Conservation (phyloP, 2,888 invertebrate species). For the Chelonus formosanus region DNA sequence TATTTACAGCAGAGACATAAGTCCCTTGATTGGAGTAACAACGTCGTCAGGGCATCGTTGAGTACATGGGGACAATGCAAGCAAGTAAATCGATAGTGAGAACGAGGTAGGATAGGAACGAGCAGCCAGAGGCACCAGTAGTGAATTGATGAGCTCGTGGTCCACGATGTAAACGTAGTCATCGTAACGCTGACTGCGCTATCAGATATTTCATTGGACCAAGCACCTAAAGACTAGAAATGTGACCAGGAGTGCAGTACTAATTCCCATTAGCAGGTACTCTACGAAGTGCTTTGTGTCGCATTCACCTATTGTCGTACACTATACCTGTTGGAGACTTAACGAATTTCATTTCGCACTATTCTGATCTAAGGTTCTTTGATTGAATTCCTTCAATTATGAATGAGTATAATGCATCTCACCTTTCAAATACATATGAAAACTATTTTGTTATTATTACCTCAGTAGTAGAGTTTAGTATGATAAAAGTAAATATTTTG, state of each 20-base stretch:
- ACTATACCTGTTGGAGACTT: constrained; percentile 10
- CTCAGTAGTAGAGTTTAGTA: no score
- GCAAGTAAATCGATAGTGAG: constrained; percentile 30
- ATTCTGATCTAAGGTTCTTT: constrained; percentile 9
- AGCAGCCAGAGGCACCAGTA: constrained; percentile 24
- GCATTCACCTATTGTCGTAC: not conserved
- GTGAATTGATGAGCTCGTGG: constrained; percentile 49
- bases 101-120: constrained; percentile 24
- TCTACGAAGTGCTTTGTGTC: constrained; percentile 23
- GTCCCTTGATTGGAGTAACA: constrained; percentile 23
- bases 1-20: constrained; percentile 15
- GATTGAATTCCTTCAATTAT: not conserved
- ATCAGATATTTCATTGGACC: constrained; percentile 54
- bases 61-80: constrained; percentile 28
- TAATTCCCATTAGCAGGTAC: constrained; percentile 51
- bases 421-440: no score
- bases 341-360: not conserved
- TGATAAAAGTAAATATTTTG: no score
- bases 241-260: constrained; percentile 38
- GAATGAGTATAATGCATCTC: no score
- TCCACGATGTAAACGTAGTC: constrained; percentile 52
- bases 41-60: constrained; percentile 13
- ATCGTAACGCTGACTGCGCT: constrained; percentile 47
- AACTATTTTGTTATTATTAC: no score
- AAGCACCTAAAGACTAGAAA: constrained; percentile 43